Evolutionary conservation across 1,140 invertebrate species (phyloP).

Genomic region (Ooceraea biroi): DNA sequence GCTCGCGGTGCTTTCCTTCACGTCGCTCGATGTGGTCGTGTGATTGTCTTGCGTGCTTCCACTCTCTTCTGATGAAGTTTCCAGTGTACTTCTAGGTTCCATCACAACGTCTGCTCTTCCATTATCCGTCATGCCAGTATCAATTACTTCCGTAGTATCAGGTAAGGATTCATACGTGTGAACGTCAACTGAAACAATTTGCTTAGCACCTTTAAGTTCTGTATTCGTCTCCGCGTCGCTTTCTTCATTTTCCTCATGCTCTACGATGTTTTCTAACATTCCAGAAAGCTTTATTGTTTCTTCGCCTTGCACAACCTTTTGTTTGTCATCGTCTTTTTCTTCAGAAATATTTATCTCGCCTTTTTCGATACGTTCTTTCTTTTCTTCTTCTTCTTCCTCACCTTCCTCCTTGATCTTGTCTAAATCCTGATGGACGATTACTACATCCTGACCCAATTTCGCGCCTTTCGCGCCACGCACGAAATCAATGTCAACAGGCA

Average conservation of each 20-base stretch:
- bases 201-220: not conserved
- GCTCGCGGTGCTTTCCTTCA: constrained; percentile 71
- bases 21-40: constrained; percentile 72
- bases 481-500: constrained; percentile 66
- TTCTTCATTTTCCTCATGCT: constrained; percentile 19
- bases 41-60: constrained; percentile 69
- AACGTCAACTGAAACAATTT: not conserved
- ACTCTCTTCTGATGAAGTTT: constrained; percentile 68
- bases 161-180: not conserved
- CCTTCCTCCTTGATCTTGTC: constrained; percentile 79
- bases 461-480: constrained; percentile 66
- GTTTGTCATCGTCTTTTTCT: constrained; percentile 44
- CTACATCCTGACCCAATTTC: constrained; percentile 63
- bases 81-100: not conserved
- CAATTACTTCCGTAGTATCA: not conserved
- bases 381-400: constrained; percentile 53
- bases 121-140: not conserved
- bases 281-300: not conserved
- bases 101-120: not conserved
- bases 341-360: constrained; percentile 59
- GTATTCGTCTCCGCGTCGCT: not conserved
- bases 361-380: not conserved
- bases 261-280: constrained; percentile 3
- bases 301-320: constrained; percentile 21
- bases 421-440: constrained; percentile 74